Evolutionary conservation across 2,888 invertebrate species (phyloP), one percentile per base, ranked within the genome.

Genomic region (Monochamus alternatus): DNA sequence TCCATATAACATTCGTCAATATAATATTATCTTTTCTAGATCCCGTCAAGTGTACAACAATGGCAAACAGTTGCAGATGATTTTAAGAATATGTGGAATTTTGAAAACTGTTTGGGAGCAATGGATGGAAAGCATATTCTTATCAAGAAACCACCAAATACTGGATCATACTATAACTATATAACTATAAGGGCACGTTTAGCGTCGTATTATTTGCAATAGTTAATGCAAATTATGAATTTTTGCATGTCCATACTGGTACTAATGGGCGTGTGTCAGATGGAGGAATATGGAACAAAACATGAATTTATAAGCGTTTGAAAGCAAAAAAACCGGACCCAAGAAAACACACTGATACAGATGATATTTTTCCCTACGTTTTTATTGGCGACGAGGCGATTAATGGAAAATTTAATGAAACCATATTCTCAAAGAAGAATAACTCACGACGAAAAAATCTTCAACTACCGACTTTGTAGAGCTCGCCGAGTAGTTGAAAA

Each of bases 151-250:
- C 79, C 81, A 66, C 14, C 65, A 63, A 44, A 72, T 4, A 74
- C 71, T 73, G 79, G 75, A 59, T 73, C 78, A 69, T 77, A 30
- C 10, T 70, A 65, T 70, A n/a, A n/a, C n/a, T n/a, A n/a, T 79
- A 66, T 65, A 79, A 81, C 73, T 79, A 80, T 71, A 81, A 81
- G 72, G 75, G 74, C 51, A 73, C 68, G 43, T 78, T 76, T 75
- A 81, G 80, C 77, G 72, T 80, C 70, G 77, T 81, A 22, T 63
- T 81, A 9, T 79, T 81, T 70, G 81, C 74, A 60, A 73, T 81
- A n/a, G 82, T 79, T 9, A 82, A 83, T 80, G 81, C 81, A 51
- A 82, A 82, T 75, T 82, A 82, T 78, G 80, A 82, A 75, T 81
- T 81, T 79, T 75, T 83, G 59, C 80, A 81, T 52, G 77, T 82